Base-by-base conservation (phyloP, 2,888 invertebrate species). In the Eilema caniola region DNA sequence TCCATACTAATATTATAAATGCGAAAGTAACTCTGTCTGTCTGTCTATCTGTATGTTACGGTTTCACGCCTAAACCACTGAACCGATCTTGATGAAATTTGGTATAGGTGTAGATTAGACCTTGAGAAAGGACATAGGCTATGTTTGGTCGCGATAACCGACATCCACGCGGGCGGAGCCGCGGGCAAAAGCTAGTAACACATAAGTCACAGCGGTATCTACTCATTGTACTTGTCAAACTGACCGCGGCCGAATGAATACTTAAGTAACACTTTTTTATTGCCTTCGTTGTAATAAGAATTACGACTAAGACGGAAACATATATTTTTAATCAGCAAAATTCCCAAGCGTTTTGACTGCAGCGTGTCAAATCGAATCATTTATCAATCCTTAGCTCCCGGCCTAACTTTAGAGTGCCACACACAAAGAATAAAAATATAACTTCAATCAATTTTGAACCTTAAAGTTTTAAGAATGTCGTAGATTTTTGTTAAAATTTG, bases 371-470 rank as follows among this genome's bases (percentile, higher is more conserved):
- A 88, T 86, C 73, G 71, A 66, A 86, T 88, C 88, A 89, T 89
- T 89, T 86, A 89, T 89, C 89, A 89, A 82, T 75, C 82, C 78
- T 71, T 76, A 70, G 81, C 86, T 89, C 85, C 89, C 82, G 84
- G 73, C 72, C 84, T 84, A 83, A 74, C 69, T 74, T 73, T 67
- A 62, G 66, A 76, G 77, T 80, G 76, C 88, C 87, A 87, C 87
- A 88, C 87, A 86, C 86, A 73, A 72, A 66, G 75, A 59, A 68
- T 28, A 12, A 33, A 72, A 28, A 11, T 2, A 4, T 0, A 4
- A 24, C 25, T 33, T 3, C 16, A 66, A 10, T 24, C 3, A 1
- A 80, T 41, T 71, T 67, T 66, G 25, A 67, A 73, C 76, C 16
- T 23, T 78, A 68, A 8, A 0, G 0, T 8, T 0, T 0, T 0